Percentiles rank a stretch among this genome's conserved stretches.
Conservation (phyloP, 2,888 invertebrate species). For the Seira musarum region DNA sequence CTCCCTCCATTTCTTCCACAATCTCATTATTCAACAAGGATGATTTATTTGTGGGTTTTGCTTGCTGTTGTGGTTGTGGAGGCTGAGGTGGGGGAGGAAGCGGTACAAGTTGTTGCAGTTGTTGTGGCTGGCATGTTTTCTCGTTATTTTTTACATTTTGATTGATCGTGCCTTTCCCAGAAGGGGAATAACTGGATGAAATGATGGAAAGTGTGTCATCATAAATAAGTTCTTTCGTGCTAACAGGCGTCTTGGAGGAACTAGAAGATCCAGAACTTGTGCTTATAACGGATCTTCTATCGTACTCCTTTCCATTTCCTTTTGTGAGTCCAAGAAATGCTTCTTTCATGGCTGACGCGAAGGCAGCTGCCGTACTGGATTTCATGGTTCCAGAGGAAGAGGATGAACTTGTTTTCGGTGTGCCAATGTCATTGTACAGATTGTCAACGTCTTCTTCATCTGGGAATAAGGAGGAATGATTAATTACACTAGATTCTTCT, state of each 20-base stretch:
- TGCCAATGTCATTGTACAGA: slow-evolving; percentile 65
- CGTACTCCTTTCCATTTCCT: slow-evolving; percentile 34
- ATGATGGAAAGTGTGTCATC: slow-evolving; percentile 67
- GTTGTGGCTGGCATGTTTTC: slow-evolving; percentile 9
- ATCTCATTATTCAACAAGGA: slow-evolving; percentile 33
- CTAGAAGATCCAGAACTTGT: neutral
- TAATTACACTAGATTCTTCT: slow-evolving; percentile 20
- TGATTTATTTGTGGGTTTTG: slow-evolving; percentile 23
- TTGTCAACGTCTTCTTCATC: slow-evolving; percentile 61
- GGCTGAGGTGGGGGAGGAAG: slow-evolving; percentile 32
- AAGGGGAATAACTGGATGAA: slow-evolving; percentile 42
- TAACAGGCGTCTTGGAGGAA: neutral
- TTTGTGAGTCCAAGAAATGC: slow-evolving; percentile 48
- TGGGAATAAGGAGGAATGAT: neutral
- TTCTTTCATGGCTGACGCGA: slow-evolving; percentile 55
- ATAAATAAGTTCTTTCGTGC: slow-evolving; percentile 62
- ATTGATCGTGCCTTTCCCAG: slow-evolving; percentile 32
- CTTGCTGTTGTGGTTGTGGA: neutral
- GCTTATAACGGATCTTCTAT: slow-evolving; percentile 44
- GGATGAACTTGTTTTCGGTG: slow-evolving; percentile 15
- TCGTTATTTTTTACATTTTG: slow-evolving; percentile 23
- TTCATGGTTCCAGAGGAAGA: slow-evolving; percentile 20
- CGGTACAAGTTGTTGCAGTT: neutral
- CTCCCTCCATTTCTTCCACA: slow-evolving; percentile 41
- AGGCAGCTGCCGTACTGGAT: slow-evolving; percentile 34